These are phyloP conservation scores for Thermophis baileyi DNA, from an alignment of 2,113 vertebrate genomes.

Conservation along the genomic window DNA sequence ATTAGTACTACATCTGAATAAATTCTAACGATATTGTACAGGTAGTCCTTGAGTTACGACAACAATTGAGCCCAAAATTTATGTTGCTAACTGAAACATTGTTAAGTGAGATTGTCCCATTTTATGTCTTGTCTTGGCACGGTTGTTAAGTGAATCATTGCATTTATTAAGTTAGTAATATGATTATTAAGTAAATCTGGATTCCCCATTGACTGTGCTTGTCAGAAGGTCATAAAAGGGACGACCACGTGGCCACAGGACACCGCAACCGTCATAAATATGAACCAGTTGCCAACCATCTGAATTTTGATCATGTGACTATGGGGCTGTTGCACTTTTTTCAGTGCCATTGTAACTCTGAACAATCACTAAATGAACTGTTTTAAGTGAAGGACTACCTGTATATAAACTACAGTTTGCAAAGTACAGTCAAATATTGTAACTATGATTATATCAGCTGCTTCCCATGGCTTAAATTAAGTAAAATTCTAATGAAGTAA, in stretches of 20 bases:
- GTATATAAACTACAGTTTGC: not conserved
- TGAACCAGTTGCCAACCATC: not conserved
- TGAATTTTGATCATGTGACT: not conserved
- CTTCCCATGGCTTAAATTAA: not conserved
- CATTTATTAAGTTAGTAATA: too few species aligned
- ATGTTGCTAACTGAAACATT: not conserved
- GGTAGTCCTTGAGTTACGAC: not conserved
- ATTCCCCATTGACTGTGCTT: not conserved
- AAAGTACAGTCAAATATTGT: not conserved
- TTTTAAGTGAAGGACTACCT: not conserved
- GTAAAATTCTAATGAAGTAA: not conserved
- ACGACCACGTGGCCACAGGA: not conserved
- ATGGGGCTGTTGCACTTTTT: not conserved
- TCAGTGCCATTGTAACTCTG: not conserved
- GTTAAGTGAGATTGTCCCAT: not conserved
- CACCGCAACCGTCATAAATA: not conserved
- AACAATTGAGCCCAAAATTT: not conserved
- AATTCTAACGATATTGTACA: not conserved
- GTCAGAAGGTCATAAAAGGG: not conserved
- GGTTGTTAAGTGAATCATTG: not conserved
- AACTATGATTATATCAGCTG: not conserved
- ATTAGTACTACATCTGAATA: not conserved
- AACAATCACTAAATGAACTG: not conserved
- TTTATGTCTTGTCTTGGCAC: not conserved
- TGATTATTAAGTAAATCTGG: not conserved